A percentile compares a stretch with the other conserved stretches of the same genome.
Conservation (phyloP, 2,888 invertebrate species). For the Scotopteryx bipunctaria region DNA sequence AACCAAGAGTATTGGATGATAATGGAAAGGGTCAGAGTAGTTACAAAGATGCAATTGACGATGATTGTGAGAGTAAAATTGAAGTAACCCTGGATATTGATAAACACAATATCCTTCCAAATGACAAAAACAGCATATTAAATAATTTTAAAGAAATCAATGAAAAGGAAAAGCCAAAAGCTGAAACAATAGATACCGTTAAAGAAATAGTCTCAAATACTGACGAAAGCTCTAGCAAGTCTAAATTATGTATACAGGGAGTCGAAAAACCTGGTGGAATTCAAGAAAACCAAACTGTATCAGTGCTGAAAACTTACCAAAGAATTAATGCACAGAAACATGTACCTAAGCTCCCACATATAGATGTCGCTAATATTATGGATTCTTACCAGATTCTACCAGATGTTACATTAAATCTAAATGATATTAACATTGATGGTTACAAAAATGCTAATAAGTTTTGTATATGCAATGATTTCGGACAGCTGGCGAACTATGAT, state of each 20-base stretch:
- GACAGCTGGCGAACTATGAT: constrained; percentile 53
- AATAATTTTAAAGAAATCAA: not conserved
- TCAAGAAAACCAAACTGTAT: constrained; percentile 12
- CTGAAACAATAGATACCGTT: constrained; percentile 21
- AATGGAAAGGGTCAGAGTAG: not conserved
- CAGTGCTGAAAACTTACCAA: constrained; percentile 53
- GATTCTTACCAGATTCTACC: constrained; percentile 16
- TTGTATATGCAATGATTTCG: constrained; percentile 70
- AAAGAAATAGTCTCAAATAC: constrained; percentile 21
- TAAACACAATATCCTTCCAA: not conserved
- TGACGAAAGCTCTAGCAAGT: constrained; percentile 40
- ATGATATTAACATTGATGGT: constrained; percentile 8
- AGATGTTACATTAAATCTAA: constrained; percentile 13
- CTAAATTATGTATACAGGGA: constrained; percentile 63
- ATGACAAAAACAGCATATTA: not conserved
- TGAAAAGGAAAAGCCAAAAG: constrained; percentile 4
- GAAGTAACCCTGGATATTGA: not conserved
- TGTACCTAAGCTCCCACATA: constrained; percentile 9
- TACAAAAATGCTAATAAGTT: constrained; percentile 33
- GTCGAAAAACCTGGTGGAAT: constrained; percentile 70
- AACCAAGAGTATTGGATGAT: not conserved
- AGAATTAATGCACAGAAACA: constrained; percentile 37
- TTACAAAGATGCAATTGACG: not conserved
- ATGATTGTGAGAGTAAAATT: not conserved
- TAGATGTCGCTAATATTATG: not conserved